These are phyloP conservation scores for Belgica antarctica DNA, from an alignment of 2,888 invertebrate genomes.

Conservation along the genomic window DNA sequence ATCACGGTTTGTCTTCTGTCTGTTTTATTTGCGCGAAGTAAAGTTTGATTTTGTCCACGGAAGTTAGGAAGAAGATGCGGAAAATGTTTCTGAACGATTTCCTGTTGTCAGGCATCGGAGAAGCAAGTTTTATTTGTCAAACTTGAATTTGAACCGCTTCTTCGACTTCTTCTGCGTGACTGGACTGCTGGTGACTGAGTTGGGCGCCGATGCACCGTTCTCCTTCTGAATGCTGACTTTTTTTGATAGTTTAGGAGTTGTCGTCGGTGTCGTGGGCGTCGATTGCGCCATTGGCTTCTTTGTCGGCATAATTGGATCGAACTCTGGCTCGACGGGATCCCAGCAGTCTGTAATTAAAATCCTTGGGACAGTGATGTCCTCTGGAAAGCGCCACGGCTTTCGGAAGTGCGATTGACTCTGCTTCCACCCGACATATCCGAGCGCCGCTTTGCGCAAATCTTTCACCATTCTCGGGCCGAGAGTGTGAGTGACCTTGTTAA, in stretches of 20 bases:
- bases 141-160: constrained; percentile 44
- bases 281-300: neutral
- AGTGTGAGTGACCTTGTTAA: constrained; percentile 82
- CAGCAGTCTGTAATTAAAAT: constrained; percentile 63
- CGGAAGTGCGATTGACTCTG: constrained; percentile 66
- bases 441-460: constrained; percentile 75
- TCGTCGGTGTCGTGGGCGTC: neutral
- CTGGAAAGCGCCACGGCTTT: constrained; percentile 87
- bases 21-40: neutral
- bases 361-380: constrained; percentile 72
- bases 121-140: constrained; percentile 33
- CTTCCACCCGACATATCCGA: constrained; percentile 83
- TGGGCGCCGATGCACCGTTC: neutral
- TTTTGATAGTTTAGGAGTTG: neutral
- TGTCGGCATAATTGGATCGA: neutral
- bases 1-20: constrained; percentile 5
- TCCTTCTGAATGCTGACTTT: neutral
- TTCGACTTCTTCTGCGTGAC: constrained; percentile 39
- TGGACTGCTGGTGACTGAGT: constrained; percentile 24
- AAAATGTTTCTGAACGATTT: neutral
- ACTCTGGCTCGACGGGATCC: neutral
- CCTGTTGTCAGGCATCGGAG: neutral
- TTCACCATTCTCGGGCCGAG: constrained; percentile 59
- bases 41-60: neutral
- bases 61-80: neutral